Evolutionary conservation across 2,113 vertebrate species (phyloP).

Genomic region (Sander lucioperca): DNA sequence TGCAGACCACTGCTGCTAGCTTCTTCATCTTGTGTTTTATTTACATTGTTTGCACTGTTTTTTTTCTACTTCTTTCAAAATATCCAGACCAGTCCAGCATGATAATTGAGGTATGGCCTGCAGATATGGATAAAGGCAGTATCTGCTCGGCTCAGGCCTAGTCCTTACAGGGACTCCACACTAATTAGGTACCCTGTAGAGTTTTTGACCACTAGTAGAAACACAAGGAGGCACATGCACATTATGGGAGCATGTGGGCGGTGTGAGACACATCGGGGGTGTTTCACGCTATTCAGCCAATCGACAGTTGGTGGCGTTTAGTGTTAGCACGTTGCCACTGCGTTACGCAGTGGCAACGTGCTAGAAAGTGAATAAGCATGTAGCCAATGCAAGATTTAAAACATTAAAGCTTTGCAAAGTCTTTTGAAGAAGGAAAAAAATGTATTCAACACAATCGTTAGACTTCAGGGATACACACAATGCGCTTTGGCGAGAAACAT

Average conservation of each 20-base stretch:
- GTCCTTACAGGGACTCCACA: background rate
- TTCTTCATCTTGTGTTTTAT: constrained; percentile 10
- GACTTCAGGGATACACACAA: background rate
- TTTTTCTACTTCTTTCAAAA: background rate
- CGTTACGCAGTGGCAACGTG: background rate
- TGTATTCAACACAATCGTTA: background rate
- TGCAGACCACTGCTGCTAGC: constrained; percentile 5
- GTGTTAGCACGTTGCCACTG: too few relatives aligned
- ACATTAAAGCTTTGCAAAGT: background rate
- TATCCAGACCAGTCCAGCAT: background rate
- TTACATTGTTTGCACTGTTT: constrained; percentile 8
- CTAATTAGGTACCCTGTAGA: background rate
- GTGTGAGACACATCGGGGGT: background rate
- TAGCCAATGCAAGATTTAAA: background rate
- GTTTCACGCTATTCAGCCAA: background rate
- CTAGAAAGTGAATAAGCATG: background rate
- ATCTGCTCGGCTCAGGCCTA: background rate
- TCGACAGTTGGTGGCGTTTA: background rate
- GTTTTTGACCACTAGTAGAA: background rate
- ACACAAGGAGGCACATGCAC: background rate
- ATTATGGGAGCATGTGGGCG: background rate
- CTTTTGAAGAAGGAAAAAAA: background rate
- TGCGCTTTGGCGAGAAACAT: background rate
- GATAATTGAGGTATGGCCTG: background rate
- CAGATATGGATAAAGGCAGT: background rate